Conservation (phyloP, 2,113 vertebrate species). For the Chlorodrepanis virens region DNA sequence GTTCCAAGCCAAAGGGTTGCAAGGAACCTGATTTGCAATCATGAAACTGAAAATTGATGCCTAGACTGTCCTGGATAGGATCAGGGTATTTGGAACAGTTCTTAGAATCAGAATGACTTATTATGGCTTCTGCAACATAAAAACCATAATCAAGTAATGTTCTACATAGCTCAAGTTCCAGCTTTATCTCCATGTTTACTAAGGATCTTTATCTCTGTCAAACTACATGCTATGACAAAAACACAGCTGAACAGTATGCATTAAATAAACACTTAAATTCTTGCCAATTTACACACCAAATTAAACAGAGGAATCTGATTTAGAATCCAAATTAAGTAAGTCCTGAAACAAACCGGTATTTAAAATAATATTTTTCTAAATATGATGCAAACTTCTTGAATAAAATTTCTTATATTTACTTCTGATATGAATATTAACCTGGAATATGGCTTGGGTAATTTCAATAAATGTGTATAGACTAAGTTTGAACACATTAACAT, state of each 20-base stretch:
- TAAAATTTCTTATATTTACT: not conserved
- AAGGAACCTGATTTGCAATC: not conserved
- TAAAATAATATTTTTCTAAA: not conserved
- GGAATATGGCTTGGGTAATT: not conserved
- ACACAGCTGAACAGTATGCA: not conserved
- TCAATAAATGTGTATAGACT: not conserved
- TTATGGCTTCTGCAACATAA: not conserved
- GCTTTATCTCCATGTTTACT: not conserved
- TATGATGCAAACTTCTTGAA: not conserved
- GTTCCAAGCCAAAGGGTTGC: not conserved
- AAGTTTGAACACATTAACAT: not conserved
- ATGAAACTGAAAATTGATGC: not conserved
- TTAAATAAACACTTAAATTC: not conserved
- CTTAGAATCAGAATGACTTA: not conserved
- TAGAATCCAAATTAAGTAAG: not conserved
- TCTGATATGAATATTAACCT: not conserved
- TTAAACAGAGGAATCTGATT: not conserved
- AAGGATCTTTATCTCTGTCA: not conserved
- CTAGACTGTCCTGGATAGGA: not conserved
- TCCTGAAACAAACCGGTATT: not conserved
- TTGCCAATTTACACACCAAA: not conserved
- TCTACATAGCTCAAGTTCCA: slow-evolving; percentile 5
- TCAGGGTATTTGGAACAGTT: not conserved
- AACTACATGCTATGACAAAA: not conserved
- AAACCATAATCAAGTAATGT: not conserved